phyloP scores from a whole-genome alignment of 2,797 vertebrate species.

The Naso thynnoides region DNA sequence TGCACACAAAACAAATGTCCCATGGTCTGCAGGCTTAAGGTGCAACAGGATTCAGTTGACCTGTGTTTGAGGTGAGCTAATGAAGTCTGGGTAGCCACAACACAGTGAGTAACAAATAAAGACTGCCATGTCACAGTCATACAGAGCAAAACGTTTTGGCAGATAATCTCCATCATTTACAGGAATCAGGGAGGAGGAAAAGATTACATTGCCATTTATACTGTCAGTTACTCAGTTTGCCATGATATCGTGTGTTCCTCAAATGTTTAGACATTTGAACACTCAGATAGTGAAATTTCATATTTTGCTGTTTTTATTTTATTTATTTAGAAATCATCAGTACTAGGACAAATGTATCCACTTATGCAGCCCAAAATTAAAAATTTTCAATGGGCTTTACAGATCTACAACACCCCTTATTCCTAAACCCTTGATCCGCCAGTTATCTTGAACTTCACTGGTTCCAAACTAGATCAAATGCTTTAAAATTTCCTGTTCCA shows the following conservation, averaged over 20 bases:
- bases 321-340: background rate
- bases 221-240: too few species aligned
- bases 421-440: background rate
- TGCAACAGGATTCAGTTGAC: conserved; percentile 50
- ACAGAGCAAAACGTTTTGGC: conserved; percentile 4
- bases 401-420: background rate
- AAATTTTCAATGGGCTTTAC: background rate
- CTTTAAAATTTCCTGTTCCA: background rate
- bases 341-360: background rate
- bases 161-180: conserved; percentile 36
- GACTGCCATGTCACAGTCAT: conserved; percentile 34
- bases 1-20: conserved; percentile 48
- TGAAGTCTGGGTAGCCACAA: conserved; percentile 42
- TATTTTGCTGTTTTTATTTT: background rate
- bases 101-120: conserved; percentile 40
- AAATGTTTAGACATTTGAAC: background rate
- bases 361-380: background rate
- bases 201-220: background rate
- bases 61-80: conserved; percentile 52
- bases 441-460: background rate
- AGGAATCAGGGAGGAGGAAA: conserved; percentile 24
- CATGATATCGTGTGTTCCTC: background rate
- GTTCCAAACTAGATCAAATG: background rate
- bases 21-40: conserved; percentile 30
- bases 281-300: background rate